A percentile compares a stretch with the other conserved stretches of the same genome.
Conservation (phyloP, 2,113 vertebrate species). For the Trichomycterus rosablanca region DNA sequence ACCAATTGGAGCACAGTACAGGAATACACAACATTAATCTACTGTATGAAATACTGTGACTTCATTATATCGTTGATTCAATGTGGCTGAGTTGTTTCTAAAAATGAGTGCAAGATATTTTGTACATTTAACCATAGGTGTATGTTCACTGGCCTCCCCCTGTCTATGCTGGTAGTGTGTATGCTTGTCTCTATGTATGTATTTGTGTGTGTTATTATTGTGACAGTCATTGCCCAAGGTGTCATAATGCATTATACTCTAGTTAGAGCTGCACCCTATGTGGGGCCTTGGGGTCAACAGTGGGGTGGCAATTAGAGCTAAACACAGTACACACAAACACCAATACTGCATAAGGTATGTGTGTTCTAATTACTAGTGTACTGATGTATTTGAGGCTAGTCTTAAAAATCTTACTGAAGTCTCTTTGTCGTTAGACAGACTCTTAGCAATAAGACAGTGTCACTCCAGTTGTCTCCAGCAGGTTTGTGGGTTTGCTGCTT, state of each 20-base stretch:
- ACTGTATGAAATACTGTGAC: too few species aligned
- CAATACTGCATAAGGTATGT: neutral
- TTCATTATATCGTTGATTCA: too few species aligned
- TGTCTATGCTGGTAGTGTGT: slow-evolving; percentile 8
- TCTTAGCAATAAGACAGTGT: neutral
- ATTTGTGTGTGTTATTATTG: slow-evolving; percentile 43
- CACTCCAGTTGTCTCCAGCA: neutral
- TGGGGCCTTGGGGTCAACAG: slow-evolving; percentile 9
- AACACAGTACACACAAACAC: slow-evolving; percentile 22
- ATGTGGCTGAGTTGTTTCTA: too few species aligned
- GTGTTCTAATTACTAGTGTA: neutral
- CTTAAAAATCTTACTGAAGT: neutral
- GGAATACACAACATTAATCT: too few species aligned
- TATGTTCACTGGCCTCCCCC: too few species aligned
- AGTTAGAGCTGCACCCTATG: neutral
- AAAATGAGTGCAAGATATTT: neutral
- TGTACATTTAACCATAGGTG: too few species aligned
- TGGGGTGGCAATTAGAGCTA: slow-evolving; percentile 33
- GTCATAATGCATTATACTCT: slow-evolving; percentile 43
- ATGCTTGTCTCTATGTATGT: neutral
- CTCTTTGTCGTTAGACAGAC: neutral
- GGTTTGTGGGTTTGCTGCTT: neutral
- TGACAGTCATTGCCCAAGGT: slow-evolving; percentile 60
- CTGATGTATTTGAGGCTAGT: neutral
- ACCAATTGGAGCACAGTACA: too few species aligned